Evolutionary conservation across 2,113 vertebrate species (phyloP).

Genomic region (Galemys pyrenaicus): DNA sequence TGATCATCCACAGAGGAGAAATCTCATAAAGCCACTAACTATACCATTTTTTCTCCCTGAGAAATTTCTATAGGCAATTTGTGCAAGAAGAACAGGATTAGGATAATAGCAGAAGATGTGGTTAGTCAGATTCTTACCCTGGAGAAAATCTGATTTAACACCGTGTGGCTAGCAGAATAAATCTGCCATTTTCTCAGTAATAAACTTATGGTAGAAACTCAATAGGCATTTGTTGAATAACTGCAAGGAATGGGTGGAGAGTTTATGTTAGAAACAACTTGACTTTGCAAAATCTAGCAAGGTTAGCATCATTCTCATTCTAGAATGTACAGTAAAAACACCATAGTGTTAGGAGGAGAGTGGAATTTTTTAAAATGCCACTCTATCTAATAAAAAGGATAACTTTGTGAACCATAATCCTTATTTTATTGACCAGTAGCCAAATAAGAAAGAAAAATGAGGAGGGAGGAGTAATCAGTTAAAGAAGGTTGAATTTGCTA

Average conservation of each 20-base stretch:
- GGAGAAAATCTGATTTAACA: neutral
- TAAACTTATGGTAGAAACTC: neutral
- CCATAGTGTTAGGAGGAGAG: neutral
- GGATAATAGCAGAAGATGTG: neutral
- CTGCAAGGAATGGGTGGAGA: neutral
- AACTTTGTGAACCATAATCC: neutral
- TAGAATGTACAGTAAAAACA: neutral
- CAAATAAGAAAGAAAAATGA: conserved; percentile 13
- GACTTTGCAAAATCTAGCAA: conserved; percentile 25
- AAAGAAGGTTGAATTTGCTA: neutral
- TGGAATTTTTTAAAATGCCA: neutral
- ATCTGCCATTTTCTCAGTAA: neutral
- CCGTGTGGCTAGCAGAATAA: neutral
- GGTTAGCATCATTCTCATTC: neutral
- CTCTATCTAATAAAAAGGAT: neutral
- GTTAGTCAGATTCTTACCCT: neutral
- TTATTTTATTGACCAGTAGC: neutral
- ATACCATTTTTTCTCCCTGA: neutral
- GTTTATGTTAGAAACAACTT: conserved; percentile 37
- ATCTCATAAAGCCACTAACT: neutral
- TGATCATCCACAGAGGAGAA: neutral
- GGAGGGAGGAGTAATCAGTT: neutral
- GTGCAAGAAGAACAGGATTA: neutral
- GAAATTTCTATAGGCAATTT: neutral
- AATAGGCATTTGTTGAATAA: neutral